Percentiles rank a stretch among this genome's conserved stretches.
Evolutionary conservation across 2,888 invertebrate species (phyloP).

Genomic region (Rhingia campestris): DNA sequence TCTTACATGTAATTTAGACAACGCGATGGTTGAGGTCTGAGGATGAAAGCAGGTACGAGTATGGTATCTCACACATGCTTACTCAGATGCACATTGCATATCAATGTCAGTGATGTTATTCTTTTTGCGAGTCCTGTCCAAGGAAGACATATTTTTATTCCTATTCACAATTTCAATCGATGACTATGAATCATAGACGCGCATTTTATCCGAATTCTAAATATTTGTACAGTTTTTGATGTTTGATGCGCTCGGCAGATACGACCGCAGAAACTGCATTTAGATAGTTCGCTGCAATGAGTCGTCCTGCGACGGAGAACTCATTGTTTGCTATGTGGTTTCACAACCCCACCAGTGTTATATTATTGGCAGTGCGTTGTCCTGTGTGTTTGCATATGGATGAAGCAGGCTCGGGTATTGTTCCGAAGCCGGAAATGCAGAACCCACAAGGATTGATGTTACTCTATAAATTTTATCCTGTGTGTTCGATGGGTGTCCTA

Average conservation of each 20-base stretch:
- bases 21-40: slow-evolving; percentile 27
- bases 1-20: slow-evolving; percentile 61
- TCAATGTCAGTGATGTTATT: slow-evolving; percentile 35
- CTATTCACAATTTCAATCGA: slow-evolving; percentile 32
- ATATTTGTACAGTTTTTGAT: slow-evolving; percentile 70
- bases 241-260: slow-evolving; percentile 50
- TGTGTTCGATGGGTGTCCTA: slow-evolving; percentile 69
- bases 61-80: slow-evolving; percentile 23
- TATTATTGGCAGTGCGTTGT: slow-evolving; percentile 60
- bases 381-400: slow-evolving; percentile 56
- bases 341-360: slow-evolving; percentile 49
- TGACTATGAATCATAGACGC: slow-evolving; percentile 42
- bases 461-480: slow-evolving; percentile 71
- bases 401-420: slow-evolving; percentile 47
- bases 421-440: slow-evolving; percentile 69
- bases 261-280: slow-evolving; percentile 59
- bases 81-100: slow-evolving; percentile 47
- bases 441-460: slow-evolving; percentile 74
- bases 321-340: slow-evolving; percentile 60
- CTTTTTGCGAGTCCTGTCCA: slow-evolving; percentile 27
- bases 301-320: slow-evolving; percentile 58
- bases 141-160: slow-evolving; percentile 44
- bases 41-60: slow-evolving; percentile 8
- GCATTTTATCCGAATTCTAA: slow-evolving; percentile 64
- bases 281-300: slow-evolving; percentile 61